Conservation (phyloP, 2,113 vertebrate genomes). For the Nanger granti region DNA sequence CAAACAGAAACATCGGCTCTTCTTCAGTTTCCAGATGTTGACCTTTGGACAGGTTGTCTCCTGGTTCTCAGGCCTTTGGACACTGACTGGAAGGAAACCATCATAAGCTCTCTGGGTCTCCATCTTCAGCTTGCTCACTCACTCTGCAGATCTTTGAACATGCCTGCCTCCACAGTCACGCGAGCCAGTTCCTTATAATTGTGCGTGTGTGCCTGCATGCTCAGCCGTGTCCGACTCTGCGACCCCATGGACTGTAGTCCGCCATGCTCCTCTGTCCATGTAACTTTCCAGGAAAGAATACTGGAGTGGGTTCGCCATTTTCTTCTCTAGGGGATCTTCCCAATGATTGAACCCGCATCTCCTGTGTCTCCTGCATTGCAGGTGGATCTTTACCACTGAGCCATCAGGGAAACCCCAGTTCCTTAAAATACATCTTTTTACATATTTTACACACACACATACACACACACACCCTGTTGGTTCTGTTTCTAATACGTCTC, state of each 20-base stretch:
- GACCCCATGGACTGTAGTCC: not conserved
- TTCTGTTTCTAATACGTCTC: not conserved
- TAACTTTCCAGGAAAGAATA: not conserved
- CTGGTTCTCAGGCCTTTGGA: not conserved
- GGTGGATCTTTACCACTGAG: not conserved
- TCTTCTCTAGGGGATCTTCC: not conserved
- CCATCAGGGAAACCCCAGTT: not conserved
- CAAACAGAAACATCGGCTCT: not conserved
- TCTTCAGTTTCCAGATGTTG: not conserved
- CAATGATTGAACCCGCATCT: not conserved
- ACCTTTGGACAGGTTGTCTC: not conserved
- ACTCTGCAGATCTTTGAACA: not conserved
- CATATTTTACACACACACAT: not conserved
- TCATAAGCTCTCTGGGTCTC: not conserved
- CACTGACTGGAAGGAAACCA: not conserved
- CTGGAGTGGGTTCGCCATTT: not conserved
- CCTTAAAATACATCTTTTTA: not conserved
- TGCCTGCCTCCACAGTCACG: not conserved
- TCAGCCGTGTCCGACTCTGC: accelerated
- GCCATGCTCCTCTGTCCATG: not conserved
- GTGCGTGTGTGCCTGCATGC: not conserved
- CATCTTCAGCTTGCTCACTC: not conserved
- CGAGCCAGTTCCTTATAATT: not conserved
- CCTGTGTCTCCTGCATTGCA: not conserved
- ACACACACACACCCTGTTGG: not conserved